These are phyloP conservation scores for Nycticorax nycticorax DNA, from an alignment of 2,113 vertebrate genomes.

Conservation along the genomic window DNA sequence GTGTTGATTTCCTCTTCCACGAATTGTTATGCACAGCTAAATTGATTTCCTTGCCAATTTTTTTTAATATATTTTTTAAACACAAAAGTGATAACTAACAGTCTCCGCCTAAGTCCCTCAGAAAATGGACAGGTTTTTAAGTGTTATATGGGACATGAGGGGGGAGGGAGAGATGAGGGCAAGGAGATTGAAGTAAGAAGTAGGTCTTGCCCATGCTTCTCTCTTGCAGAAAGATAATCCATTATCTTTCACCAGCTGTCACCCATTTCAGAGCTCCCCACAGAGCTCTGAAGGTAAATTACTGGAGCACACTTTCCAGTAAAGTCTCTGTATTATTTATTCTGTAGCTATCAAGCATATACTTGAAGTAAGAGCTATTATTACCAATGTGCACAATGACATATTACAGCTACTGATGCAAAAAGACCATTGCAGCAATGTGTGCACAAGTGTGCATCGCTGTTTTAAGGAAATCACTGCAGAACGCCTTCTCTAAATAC, in stretches of 20 bases:
- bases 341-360: background rate
- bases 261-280: constrained; percentile 12
- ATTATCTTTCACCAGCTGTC: constrained; percentile 80
- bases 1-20: constrained; percentile 39
- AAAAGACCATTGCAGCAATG: background rate
- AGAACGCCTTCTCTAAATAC: background rate
- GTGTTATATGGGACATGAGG: constrained; percentile 6
- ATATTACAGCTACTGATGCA: background rate
- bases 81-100: background rate
- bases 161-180: constrained; percentile 26
- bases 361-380: background rate
- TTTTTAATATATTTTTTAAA: background rate
- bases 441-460: background rate
- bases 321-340: background rate
- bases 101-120: background rate
- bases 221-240: constrained; percentile 67
- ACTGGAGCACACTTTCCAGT: background rate
- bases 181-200: constrained; percentile 71
- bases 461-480: background rate
- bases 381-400: background rate
- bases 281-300: background rate
- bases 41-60: constrained; percentile 49
- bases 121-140: background rate
- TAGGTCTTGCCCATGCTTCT: constrained; percentile 51
- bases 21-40: constrained; percentile 17